Evolutionary conservation across 2,113 vertebrate species (phyloP).

Genomic region (Cyphomyrus plagiostoma): DNA sequence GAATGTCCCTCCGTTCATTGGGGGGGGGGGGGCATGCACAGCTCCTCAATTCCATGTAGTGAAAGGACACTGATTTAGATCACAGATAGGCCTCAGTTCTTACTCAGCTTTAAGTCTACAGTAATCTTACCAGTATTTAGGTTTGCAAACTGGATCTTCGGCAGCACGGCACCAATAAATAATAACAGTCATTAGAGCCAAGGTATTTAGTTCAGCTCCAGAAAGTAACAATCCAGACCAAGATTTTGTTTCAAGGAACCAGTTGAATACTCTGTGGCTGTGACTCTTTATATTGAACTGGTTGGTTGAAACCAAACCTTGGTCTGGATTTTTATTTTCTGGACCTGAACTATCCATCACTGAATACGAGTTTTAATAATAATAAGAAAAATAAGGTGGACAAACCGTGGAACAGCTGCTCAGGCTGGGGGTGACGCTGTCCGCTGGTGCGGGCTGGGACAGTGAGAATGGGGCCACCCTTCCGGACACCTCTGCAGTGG

Average conservation of each 20-base stretch:
- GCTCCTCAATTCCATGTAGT: background rate
- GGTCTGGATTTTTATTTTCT: background rate
- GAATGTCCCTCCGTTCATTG: background rate
- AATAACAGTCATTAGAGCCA: background rate
- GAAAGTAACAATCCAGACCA: background rate
- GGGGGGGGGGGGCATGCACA: background rate
- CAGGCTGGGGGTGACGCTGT: constrained; percentile 76
- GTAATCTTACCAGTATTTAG: background rate
- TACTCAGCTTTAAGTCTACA: background rate
- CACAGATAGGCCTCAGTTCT: background rate
- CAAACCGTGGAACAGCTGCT: constrained; percentile 91
- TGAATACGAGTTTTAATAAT: background rate
- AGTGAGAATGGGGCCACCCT: constrained; percentile 62
- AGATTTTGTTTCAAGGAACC: background rate
- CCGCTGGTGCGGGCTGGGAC: constrained; percentile 63
- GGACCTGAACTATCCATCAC: background rate
- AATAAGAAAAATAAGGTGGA: background rate
- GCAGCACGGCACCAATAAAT: background rate
- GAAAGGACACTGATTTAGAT: background rate
- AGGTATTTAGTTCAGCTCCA: background rate
- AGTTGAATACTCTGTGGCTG: background rate
- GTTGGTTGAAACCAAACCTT: background rate
- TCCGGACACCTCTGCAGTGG: constrained; percentile 51
- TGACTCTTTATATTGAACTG: background rate
- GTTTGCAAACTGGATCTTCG: background rate